These are phyloP conservation scores for Tichodroma muraria DNA, from an alignment of 2,113 vertebrate genomes.

Conservation along the genomic window DNA sequence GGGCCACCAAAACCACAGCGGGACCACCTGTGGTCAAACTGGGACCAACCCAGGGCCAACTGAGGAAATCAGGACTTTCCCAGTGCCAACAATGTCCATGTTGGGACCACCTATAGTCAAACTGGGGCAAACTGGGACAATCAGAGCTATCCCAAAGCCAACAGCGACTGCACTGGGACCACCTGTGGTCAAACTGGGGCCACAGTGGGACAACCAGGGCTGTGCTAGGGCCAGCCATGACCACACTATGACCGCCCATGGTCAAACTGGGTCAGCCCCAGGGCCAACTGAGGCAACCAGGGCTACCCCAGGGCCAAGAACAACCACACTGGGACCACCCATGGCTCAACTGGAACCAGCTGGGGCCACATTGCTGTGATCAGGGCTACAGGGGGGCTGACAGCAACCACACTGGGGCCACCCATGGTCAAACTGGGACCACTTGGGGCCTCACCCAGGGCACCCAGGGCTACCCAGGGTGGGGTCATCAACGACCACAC, in stretches of 20 bases:
- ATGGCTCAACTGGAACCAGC: too few relatives aligned
- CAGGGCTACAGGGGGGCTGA: too few relatives aligned
- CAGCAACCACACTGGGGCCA: not conserved
- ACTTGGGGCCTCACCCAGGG: not conserved
- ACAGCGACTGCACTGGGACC: rapidly evolving
- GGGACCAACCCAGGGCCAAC: not conserved
- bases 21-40: not conserved
- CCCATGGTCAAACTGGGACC: not conserved
- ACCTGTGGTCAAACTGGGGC: not conserved
- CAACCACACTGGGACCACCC: not conserved
- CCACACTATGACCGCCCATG: not conserved
- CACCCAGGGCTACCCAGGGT: not conserved
- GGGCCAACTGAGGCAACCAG: too few relatives aligned
- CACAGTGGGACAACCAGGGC: not conserved
- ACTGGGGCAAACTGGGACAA: not conserved
- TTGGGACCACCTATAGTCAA: not conserved
- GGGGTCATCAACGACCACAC: not conserved
- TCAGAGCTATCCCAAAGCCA: not conserved
- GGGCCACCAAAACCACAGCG: not conserved
- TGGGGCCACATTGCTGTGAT: not conserved
- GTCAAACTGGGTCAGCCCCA: not conserved
- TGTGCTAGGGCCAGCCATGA: not conserved
- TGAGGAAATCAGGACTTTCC: not conserved
- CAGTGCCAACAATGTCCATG: too few relatives aligned
- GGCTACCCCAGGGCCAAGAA: too few relatives aligned